These are phyloP conservation scores for Trachelus tabidus DNA, from an alignment of 2,888 invertebrate genomes.

Conservation along the genomic window DNA sequence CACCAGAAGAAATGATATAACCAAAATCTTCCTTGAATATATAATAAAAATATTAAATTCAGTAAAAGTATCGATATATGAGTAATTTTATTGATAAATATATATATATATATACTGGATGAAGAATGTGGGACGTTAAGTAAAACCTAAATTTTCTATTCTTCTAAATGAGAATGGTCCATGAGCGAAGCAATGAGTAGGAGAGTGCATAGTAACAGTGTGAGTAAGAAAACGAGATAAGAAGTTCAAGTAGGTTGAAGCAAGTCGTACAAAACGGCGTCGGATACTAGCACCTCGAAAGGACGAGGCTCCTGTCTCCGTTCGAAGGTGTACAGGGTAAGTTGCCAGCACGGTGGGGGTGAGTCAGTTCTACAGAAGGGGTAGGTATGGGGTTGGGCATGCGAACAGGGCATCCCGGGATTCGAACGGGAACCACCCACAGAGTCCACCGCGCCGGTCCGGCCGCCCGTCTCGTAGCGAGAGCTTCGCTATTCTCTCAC, in stretches of 20 bases:
- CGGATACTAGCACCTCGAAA: slow-evolving; percentile 38
- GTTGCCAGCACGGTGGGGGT: slow-evolving; percentile 25
- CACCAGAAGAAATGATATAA: too few relatives aligned
- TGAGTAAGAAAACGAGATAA: neutral
- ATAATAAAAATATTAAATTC: neutral
- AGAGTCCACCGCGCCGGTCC: slow-evolving; percentile 65
- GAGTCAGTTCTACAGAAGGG: slow-evolving; percentile 37
- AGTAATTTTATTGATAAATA: neutral
- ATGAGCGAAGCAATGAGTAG: neutral
- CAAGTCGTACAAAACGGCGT: slow-evolving; percentile 40
- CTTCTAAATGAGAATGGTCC: neutral
- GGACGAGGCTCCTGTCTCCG: slow-evolving; percentile 26
- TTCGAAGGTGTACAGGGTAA: slow-evolving; percentile 24
- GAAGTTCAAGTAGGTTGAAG: slow-evolving; percentile 38
- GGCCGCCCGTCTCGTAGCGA: slow-evolving; percentile 55
- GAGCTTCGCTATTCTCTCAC: slow-evolving; percentile 54
- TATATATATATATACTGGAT: neutral
- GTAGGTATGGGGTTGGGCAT: slow-evolving; percentile 58
- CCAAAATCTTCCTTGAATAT: neutral
- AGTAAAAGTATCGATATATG: neutral
- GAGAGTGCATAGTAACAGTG: neutral
- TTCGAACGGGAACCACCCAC: slow-evolving; percentile 67
- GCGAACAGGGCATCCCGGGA: slow-evolving; percentile 71
- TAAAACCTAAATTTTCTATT: neutral
- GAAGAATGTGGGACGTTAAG: neutral